Evolutionary conservation across 2,113 vertebrate genomes (phyloP).

Genomic region (Pundamilia nyererei): DNA sequence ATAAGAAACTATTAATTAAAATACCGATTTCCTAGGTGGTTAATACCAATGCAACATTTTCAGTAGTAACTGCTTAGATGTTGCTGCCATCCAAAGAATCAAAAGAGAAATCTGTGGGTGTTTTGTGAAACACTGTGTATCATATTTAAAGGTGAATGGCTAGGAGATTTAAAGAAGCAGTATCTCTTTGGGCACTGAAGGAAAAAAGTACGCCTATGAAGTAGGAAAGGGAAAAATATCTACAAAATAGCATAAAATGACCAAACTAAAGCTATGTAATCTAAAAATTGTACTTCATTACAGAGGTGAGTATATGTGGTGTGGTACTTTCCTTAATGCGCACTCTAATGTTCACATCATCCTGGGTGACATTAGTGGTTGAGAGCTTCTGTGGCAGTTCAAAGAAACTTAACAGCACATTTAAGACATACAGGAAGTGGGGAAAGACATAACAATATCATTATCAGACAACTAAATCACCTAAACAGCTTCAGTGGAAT

Average conservation of each 20-base stretch:
- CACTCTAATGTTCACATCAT: neutral
- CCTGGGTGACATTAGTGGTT: neutral
- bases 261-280: neutral
- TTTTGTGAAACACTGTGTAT: neutral
- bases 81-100: neutral
- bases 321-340: neutral
- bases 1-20: neutral
- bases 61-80: neutral
- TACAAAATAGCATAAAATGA: neutral
- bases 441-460: neutral
- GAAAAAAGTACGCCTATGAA: fast-evolving
- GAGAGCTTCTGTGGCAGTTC: neutral
- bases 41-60: neutral
- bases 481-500: neutral
- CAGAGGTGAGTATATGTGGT: neutral
- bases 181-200: neutral
- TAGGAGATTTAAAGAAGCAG: neutral
- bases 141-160: neutral
- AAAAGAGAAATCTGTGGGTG: neutral
- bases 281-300: neutral
- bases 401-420: neutral
- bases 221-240: neutral
- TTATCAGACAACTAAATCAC: neutral
- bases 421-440: neutral
- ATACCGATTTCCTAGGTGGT: fast-evolving